Conservation (phyloP, 2,888 invertebrate genomes). For the Nomada ferruginata region DNA sequence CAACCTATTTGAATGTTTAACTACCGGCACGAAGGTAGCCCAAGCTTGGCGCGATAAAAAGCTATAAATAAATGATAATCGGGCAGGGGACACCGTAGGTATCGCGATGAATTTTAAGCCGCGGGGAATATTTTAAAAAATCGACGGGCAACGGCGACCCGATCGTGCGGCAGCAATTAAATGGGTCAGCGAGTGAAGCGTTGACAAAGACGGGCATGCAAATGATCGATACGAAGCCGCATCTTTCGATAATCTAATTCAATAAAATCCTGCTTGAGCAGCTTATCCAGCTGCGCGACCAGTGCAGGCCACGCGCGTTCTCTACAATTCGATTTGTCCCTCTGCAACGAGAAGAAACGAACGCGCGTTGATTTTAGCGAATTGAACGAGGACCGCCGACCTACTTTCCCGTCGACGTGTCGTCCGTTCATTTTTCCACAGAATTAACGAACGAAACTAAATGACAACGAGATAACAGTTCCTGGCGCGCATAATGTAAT, state of each 20-base stretch:
- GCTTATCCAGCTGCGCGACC: constrained; percentile 6
- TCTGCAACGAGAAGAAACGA: neutral
- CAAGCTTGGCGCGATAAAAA: too few species aligned
- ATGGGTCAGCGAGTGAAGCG: too few species aligned
- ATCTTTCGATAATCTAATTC: constrained; percentile 48
- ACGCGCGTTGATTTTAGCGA: constrained; percentile 5
- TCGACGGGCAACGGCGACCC: too few species aligned
- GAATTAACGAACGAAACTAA: neutral
- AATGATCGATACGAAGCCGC: constrained; percentile 47
- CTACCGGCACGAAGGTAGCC: too few species aligned
- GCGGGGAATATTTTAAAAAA: too few species aligned
- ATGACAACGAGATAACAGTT: neutral
- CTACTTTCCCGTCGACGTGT: neutral
- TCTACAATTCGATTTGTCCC: constrained; percentile 21
- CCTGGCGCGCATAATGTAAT: neutral
- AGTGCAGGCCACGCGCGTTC: neutral
- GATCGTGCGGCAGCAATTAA: too few species aligned
- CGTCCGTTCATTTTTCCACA: neutral
- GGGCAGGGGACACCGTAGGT: too few species aligned
- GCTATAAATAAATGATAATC: too few species aligned
- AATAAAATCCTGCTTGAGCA: constrained; percentile 7
- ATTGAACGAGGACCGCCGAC: neutral
- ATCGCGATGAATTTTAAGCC: too few species aligned
- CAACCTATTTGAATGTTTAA: too few species aligned
- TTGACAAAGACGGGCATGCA: neutral